Evolutionary conservation across 1,140 invertebrate genomes (phyloP), one percentile per base, ranked within the genome.

Genomic region (Eurosta solidaginis): DNA sequence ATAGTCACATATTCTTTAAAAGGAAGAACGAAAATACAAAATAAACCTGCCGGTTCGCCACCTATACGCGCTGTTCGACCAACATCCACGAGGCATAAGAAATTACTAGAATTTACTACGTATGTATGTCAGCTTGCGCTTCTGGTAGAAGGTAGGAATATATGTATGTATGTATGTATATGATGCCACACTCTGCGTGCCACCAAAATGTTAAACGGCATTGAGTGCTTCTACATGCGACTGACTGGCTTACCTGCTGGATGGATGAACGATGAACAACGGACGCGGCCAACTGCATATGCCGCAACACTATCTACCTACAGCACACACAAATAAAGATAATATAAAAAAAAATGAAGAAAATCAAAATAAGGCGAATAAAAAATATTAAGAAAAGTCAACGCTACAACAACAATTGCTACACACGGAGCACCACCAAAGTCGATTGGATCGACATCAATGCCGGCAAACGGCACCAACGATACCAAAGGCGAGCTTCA

Each of bases 141-240:
- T 12, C n/a, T n/a, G n/a, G n/a, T n/a, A 14, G 29, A 33, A 36
- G 54, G 27, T 17, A 14, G 9, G 33, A 36, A 40, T 29, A n/a
- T 40, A 68, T 12, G n/a, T 63, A 17, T 25, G 25, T 68, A 68
- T 29, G 33, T 36, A 40, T 14, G 59, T 68, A n/a, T n/a, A 68
- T 68, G 59, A 68, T 68, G 59, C 59, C 59, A 68, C 59, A 68
- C 59, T 68, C 59, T 40, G 59, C 33, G 59, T 68, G 59, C 59
- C 59, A 68, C 59, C 59, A 40, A n/a, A 68, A 68, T 68, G n/a
- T 68, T 68, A 68, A 68, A 68, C 59, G 59, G 59, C 59, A 68
- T 68, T 68, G 59, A n/a, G 59, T 40, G 59, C 59, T 68, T 36
- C 33, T 22, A 20, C 59, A n/a, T n/a, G n/a, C n/a, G n/a, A n/a